A percentile compares a stretch with the other conserved stretches of the same genome.
Conservation (phyloP, 92 coral and sea anemone genomes). For the Hydrozoanthus gracilis region DNA sequence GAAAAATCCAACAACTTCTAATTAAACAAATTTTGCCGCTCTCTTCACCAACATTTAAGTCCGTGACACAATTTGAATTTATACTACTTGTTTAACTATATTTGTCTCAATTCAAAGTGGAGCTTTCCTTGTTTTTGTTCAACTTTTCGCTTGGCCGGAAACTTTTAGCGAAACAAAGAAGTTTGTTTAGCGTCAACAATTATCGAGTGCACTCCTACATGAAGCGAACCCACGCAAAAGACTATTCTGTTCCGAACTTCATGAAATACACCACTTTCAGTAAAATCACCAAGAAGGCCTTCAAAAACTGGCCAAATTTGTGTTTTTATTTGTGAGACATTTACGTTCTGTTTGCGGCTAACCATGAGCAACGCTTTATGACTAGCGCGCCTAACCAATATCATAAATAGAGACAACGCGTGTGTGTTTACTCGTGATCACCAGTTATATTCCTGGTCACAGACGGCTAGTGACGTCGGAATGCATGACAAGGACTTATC, state of each 20-base stretch:
- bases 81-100: too few species aligned
- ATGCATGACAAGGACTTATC: neutral
- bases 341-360: conserved; percentile 6
- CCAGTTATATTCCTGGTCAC: neutral
- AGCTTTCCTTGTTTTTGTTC: neutral
- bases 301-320: too few species aligned
- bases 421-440: neutral
- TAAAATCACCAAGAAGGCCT: too few species aligned
- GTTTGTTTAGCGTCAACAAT: neutral
- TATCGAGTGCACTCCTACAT: too few species aligned
- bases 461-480: neutral
- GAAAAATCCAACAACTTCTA: neutral
- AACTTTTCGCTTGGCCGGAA: neutral
- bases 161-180: conserved; percentile 5
- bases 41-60: too few species aligned
- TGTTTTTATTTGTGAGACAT: neutral
- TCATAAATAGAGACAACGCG: neutral
- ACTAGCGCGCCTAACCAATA: conserved; percentile 23
- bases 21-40: neutral
- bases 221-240: neutral
- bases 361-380: neutral
- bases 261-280: too few species aligned
- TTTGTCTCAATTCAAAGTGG: too few species aligned
- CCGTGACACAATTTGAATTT: too few species aligned
- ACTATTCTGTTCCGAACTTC: too few species aligned